Conservation (phyloP, 2,113 vertebrate genomes). For the Falco punctatus region DNA sequence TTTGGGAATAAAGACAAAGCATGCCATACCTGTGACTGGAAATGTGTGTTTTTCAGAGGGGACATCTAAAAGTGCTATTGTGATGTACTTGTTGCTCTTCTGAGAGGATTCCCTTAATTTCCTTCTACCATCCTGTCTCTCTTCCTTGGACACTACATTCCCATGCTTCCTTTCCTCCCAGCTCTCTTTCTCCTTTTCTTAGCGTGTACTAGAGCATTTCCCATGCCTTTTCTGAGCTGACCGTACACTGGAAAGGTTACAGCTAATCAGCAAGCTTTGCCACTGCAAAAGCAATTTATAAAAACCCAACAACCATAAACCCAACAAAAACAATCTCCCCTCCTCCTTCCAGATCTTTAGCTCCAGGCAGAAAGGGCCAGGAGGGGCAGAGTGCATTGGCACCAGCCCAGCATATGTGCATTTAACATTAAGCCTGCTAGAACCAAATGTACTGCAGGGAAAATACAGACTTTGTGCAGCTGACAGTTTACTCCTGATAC, state of each 20-base stretch:
- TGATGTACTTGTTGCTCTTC: not conserved
- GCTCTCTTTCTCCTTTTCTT: not conserved
- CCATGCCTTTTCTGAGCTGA: not conserved
- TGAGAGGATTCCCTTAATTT: not conserved
- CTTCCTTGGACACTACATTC: not conserved
- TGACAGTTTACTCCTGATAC: not conserved
- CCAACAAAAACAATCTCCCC: not conserved
- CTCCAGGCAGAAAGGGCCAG: not conserved
- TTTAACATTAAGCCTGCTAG: not conserved
- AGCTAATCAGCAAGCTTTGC: conserved; percentile 6
- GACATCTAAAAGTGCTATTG: not conserved
- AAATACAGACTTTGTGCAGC: not conserved
- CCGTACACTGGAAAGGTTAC: not conserved
- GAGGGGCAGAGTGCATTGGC: not conserved
- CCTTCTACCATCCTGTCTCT: not conserved
- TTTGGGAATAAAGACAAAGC: not conserved
- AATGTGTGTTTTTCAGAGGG: not conserved
- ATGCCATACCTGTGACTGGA: not conserved
- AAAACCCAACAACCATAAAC: not conserved
- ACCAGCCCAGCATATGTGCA: not conserved
- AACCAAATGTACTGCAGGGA: not conserved
- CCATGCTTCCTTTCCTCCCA: not conserved
- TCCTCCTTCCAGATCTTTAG: not conserved
- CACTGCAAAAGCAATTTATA: not conserved
- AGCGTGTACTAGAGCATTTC: not conserved